Conservation (phyloP, 2,888 invertebrate genomes). For the Cacoxenus indagator region DNA sequence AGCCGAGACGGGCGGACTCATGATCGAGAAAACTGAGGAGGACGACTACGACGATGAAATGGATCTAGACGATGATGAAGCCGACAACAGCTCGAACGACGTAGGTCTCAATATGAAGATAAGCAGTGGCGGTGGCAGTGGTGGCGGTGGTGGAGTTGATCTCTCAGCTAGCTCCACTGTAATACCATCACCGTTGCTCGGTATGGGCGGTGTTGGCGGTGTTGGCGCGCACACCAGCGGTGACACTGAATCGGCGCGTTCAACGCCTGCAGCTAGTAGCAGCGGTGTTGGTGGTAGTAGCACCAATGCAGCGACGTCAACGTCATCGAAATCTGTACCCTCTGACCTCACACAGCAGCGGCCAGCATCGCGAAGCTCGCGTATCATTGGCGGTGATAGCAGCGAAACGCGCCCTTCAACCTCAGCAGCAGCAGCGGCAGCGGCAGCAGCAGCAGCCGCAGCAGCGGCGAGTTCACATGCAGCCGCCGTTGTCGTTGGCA, state of each 20-base stretch:
- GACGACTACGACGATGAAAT: slow-evolving; percentile 66
- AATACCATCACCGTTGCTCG: slow-evolving; percentile 49
- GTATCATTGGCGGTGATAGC: slow-evolving; percentile 54
- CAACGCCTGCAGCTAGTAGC: slow-evolving; percentile 54
- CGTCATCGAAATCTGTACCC: slow-evolving; percentile 42
- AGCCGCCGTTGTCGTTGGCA: slow-evolving; percentile 18
- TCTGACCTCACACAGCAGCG: slow-evolving; percentile 57
- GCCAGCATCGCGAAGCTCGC: slow-evolving; percentile 54
- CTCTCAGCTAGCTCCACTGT: slow-evolving; percentile 67
- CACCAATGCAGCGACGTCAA: slow-evolving; percentile 50
- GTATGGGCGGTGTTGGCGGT: slow-evolving; percentile 45
- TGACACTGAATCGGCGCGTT: slow-evolving; percentile 62
- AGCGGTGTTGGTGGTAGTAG: slow-evolving; percentile 33
- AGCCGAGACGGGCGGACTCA: slow-evolving; percentile 30
- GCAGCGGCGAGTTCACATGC: slow-evolving; percentile 45
- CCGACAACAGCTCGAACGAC: slow-evolving; percentile 75
- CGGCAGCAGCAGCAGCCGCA: slow-evolving; percentile 50
- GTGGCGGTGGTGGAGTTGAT: slow-evolving; percentile 56
- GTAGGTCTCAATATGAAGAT: slow-evolving; percentile 78
- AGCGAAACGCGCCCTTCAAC: slow-evolving; percentile 48
- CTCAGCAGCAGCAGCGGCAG: slow-evolving; percentile 50
- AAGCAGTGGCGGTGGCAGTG: slow-evolving; percentile 53
- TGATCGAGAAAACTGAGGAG: slow-evolving; percentile 58
- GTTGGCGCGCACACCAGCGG: slow-evolving; percentile 29
- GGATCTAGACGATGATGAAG: slow-evolving; percentile 73